Conservation (phyloP, 2,888 invertebrate genomes). For the Oligia latruncula region DNA sequence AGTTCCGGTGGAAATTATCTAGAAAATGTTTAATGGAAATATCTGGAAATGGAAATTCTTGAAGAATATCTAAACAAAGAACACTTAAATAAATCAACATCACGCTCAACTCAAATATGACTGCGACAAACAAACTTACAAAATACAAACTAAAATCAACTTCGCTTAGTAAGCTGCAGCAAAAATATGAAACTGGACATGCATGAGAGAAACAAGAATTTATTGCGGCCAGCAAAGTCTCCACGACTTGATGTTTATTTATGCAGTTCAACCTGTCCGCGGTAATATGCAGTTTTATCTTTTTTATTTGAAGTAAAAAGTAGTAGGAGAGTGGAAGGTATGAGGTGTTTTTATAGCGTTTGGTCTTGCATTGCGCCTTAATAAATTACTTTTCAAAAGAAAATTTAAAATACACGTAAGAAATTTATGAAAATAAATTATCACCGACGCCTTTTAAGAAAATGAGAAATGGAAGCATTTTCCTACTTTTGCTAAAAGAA, state of each 20-base stretch:
- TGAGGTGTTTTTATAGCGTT: not conserved
- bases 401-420: not conserved
- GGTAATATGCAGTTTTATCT: constrained; percentile 38
- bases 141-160: constrained; percentile 49
- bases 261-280: constrained; percentile 53
- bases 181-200: constrained; percentile 63
- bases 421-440: not conserved
- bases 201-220: constrained; percentile 61
- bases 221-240: constrained; percentile 52
- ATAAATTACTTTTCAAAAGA: not conserved
- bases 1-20: not conserved
- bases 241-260: constrained; percentile 56
- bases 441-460: not conserved
- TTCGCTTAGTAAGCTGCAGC: constrained; percentile 47
- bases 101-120: constrained; percentile 45
- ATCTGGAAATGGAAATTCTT: not conserved
- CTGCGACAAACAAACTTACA: constrained; percentile 38
- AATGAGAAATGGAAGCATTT: not conserved
- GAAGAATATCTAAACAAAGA: constrained; percentile 8
- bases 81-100: too few species aligned
- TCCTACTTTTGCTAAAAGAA: not conserved
- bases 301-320: constrained; percentile 41
- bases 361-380: not conserved
- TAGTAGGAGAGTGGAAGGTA: constrained; percentile 1
- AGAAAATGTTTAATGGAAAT: not conserved